Evolutionary conservation across 2,888 invertebrate genomes (phyloP), one percentile per base, ranked within the genome.

Genomic region (Drosophila ezoana): DNA sequence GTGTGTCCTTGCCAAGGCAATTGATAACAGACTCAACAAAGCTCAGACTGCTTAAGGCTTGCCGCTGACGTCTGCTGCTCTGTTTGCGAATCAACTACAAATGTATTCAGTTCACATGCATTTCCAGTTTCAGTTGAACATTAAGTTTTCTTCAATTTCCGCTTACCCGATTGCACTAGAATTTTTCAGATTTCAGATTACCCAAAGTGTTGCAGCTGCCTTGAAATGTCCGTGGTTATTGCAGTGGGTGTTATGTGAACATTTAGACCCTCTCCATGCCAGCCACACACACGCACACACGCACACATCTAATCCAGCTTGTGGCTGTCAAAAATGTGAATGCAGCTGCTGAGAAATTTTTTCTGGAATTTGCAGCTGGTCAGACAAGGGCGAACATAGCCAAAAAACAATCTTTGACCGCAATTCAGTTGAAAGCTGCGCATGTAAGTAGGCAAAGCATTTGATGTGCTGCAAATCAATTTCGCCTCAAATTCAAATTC

Each of bases 21-120:
- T 82, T 85, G 79, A 85, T 82, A 82, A 70, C 86, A 79, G 74
- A 52, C 61, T 45, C 51, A 78, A 68, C 47, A 28, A n/a, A 32
- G 10, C 44, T 52, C n/a, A 16, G 9, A 16, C 52, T 9, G 35
- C 40, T 49, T 49, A 23, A 59, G 35, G 47, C 28, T 40, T 43
- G 61, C 38, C 18, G 48, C 37, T 9, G n/a, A 16, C 10, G 11
- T 2, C 16, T 8, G 14, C 16, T 56, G n/a, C 9, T 13, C 13
- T 20, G 16, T 33, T 49, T 43, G 40, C 59, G 48, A 73, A 61
- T 73, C 32, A 67, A 66, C 4, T 47, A 41, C 8, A 37, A 14
- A 38, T 23, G 6, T 57, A 38, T 63, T 52, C 28, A 18, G 37
- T 20, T 71, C 40, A 35, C 23, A 37, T 62, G 32, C 32, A 20